Evolutionary conservation across 2,888 invertebrate species (phyloP).

Genomic region (Lepas anatifera): DNA sequence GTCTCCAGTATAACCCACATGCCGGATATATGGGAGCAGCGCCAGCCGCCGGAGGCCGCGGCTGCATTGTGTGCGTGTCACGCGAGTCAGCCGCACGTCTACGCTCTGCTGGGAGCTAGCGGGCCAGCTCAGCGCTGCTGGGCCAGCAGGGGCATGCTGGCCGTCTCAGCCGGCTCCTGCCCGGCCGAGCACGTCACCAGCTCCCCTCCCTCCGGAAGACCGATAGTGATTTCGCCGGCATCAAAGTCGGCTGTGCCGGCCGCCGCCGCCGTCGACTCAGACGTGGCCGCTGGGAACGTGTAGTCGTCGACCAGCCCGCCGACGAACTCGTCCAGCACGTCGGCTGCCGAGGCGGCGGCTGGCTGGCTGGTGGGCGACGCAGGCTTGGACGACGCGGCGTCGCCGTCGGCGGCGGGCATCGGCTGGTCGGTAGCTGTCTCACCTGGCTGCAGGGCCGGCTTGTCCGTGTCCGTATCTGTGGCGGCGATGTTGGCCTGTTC

Average conservation of each 20-base stretch:
- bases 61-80: too few species aligned
- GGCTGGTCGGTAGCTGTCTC: too few species aligned
- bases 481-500: background rate
- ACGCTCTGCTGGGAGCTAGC: too few species aligned
- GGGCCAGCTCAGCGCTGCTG: background rate
- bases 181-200: background rate
- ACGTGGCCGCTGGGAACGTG: background rate
- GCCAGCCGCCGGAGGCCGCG: too few species aligned
- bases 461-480: background rate
- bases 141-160: constrained; percentile 1
- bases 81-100: too few species aligned
- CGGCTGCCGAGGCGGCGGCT: background rate
- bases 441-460: background rate
- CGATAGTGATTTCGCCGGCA: background rate
- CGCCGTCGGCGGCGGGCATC: too few species aligned
- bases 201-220: background rate
- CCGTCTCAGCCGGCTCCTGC: background rate
- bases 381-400: too few species aligned
- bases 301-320: constrained; percentile 9
- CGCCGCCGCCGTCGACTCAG: background rate
- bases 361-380: background rate
- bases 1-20: too few species aligned
- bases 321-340: constrained; percentile 13
- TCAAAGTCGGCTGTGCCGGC: background rate
- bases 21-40: too few species aligned